Conservation (phyloP, 2,888 invertebrate genomes). For the Pemphredon lugubris region DNA sequence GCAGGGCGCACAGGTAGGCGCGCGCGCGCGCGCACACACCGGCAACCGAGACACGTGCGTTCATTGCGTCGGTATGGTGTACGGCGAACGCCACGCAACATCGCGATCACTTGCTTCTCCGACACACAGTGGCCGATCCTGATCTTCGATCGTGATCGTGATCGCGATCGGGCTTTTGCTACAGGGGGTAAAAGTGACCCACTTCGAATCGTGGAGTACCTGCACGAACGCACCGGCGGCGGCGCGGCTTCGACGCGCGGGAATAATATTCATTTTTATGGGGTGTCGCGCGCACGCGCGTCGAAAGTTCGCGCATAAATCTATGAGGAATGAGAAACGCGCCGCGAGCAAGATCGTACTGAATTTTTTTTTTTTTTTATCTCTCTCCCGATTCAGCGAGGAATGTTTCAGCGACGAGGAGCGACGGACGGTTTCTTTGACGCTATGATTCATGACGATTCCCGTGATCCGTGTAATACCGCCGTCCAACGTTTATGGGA, state of each 20-base stretch:
- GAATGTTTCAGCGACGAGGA: too few species aligned
- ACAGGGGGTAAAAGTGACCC: conserved; percentile 74
- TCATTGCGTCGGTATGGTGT: background rate
- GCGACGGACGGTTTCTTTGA: too few species aligned
- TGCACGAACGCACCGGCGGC: conserved; percentile 21
- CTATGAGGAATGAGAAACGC: background rate
- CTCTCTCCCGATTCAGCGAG: background rate
- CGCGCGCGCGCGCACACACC: too few species aligned
- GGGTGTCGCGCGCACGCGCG: conserved; percentile 29
- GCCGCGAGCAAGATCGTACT: background rate
- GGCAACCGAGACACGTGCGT: too few species aligned
- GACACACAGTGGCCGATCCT: conserved; percentile 41
- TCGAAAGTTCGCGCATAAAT: conserved; percentile 22
- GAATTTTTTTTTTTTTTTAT: background rate
- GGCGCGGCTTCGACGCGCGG: conserved; percentile 25
- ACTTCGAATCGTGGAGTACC: conserved; percentile 55
- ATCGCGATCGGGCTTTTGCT: conserved; percentile 62
- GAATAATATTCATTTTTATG: conserved; percentile 46
- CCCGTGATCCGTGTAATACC: too few species aligned
- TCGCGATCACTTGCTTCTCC: conserved; percentile 43
- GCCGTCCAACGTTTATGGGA: too few species aligned
- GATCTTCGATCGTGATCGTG: conserved; percentile 59
- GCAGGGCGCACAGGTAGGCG: too few species aligned
- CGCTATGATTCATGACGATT: too few species aligned
- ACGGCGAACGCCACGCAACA: conserved; percentile 33